phyloP scores from a whole-genome alignment of 1,140 invertebrate genomes.

The Aleiodes sp. region DNA sequence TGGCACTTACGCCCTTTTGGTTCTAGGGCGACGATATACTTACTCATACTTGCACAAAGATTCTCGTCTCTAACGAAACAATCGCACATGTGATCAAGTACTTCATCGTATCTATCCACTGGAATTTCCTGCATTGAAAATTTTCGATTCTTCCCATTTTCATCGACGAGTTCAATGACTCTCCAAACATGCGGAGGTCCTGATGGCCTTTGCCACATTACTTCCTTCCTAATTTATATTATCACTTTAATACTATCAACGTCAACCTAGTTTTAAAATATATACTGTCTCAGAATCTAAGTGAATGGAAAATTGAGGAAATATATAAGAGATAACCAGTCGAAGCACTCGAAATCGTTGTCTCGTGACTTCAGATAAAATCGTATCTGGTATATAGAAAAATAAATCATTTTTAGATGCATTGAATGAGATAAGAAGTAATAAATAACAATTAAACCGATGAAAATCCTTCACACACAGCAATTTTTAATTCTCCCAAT shows the following conservation, averaged over 20 bases:
- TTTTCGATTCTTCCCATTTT: background rate
- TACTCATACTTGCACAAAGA: background rate
- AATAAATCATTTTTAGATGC: no score
- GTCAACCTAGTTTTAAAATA: background rate
- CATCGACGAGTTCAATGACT: conserved; percentile 25
- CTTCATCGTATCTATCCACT: background rate
- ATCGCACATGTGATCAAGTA: background rate
- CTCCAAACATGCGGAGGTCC: conserved; percentile 36
- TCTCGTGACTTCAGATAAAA: no score
- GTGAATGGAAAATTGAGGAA: background rate
- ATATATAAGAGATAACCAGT: no score
- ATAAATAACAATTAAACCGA: no score
- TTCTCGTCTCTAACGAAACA: background rate
- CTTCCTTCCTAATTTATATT: background rate
- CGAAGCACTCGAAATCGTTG: no score
- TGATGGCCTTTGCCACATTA: conserved; percentile 35
- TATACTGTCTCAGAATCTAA: background rate
- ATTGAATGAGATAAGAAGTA: no score
- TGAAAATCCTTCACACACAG: no score
- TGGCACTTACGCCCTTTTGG: no score
- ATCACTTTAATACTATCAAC: background rate
- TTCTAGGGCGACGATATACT: no score
- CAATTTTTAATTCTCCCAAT: no score
- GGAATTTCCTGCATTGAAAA: background rate
- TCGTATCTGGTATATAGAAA: no score